These are phyloP conservation scores for Rhagologus leucostigma DNA, from an alignment of 2,113 vertebrate genomes.

Conservation along the genomic window DNA sequence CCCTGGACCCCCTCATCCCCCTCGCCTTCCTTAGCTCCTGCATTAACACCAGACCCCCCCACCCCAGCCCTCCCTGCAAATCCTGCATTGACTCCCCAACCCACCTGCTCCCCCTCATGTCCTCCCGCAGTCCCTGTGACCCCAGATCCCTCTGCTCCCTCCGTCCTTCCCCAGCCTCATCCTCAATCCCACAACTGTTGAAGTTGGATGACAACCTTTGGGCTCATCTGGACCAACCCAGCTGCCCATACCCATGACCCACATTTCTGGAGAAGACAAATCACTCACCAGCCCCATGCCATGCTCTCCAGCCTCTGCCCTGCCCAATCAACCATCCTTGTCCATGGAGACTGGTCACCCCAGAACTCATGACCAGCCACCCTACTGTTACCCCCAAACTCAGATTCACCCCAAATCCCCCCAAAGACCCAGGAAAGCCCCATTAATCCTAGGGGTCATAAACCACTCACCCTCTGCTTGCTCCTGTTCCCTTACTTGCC, in stretches of 20 bases:
- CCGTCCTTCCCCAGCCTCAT: neutral
- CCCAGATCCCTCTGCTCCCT: neutral
- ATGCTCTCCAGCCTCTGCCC: neutral
- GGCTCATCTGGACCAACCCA: neutral
- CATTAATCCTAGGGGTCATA: neutral
- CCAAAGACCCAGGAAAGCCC: neutral
- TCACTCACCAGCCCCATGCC: neutral
- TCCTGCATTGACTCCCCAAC: neutral
- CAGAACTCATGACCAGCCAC: neutral
- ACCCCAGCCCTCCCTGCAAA: neutral
- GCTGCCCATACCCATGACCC: neutral
- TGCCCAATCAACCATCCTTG: neutral
- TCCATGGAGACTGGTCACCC: neutral
- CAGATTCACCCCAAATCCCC: neutral
- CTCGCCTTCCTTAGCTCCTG: neutral
- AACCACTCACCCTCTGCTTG: neutral
- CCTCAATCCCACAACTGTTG: neutral
- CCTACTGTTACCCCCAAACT: neutral
- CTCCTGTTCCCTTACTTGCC: neutral
- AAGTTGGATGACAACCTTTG: neutral
- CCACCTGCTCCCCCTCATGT: fast-evolving
- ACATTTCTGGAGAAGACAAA: neutral
- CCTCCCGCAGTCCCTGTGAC: neutral
- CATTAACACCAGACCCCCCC: neutral
- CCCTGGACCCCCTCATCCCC: too few species aligned